Percentiles rank a stretch among this genome's conserved stretches.
Evolutionary conservation across 2,888 invertebrate species (phyloP).

Genomic region (Ophion slaviceki): DNA sequence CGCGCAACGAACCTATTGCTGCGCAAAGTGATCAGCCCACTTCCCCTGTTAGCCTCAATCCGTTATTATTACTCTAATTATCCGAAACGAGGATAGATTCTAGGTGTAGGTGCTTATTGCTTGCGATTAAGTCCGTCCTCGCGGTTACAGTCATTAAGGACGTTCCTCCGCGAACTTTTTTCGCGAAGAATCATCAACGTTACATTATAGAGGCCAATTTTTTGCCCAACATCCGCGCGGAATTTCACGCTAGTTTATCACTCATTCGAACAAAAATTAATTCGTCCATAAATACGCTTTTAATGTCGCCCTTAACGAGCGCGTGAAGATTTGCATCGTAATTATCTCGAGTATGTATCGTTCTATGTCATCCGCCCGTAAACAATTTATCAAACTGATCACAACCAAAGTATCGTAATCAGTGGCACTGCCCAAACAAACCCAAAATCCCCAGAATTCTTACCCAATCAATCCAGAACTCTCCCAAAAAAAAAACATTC

Average conservation of each 20-base stretch:
- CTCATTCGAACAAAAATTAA: not conserved
- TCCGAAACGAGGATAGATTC: slow-evolving; percentile 16
- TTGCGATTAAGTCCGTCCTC: not conserved
- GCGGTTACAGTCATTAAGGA: not conserved
- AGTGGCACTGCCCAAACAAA: too few relatives aligned
- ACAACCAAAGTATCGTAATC: too few relatives aligned
- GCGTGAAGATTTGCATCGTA: not conserved
- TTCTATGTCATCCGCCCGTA: not conserved
- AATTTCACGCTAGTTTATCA: not conserved
- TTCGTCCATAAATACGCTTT: not conserved
- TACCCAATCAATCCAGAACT: too few relatives aligned
- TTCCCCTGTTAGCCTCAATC: not conserved
- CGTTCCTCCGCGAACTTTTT: not conserved
- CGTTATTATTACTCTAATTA: not conserved
- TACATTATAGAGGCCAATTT: not conserved
- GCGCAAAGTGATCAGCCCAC: not conserved
- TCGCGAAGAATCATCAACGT: not conserved
- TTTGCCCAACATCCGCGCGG: not conserved
- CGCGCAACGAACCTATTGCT: slow-evolving; percentile 10
- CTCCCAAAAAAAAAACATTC: too few relatives aligned
- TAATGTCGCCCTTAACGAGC: not conserved
- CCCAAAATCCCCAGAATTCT: too few relatives aligned
- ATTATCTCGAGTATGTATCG: not conserved
- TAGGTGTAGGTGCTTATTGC: not conserved
- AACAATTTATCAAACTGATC: not conserved